Conservation (phyloP, 2,888 invertebrate species). For the Archaeoteleia sp. region DNA sequence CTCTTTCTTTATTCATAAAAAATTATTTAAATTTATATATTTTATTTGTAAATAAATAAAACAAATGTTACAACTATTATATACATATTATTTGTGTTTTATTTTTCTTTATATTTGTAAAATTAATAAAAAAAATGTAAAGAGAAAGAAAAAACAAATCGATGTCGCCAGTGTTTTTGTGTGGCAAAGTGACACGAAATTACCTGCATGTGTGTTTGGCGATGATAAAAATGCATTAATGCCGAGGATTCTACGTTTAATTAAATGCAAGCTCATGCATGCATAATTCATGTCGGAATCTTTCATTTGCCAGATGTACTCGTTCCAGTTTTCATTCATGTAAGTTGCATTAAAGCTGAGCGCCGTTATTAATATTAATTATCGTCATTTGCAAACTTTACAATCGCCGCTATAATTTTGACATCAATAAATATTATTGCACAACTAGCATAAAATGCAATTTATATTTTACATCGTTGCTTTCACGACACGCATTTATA, state of each 20-base stretch:
- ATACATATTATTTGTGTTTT: too few species aligned
- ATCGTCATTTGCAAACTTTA: too few species aligned
- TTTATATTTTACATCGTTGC: too few species aligned
- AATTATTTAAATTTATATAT: too few species aligned
- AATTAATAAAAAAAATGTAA: too few species aligned
- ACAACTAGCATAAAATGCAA: constrained; percentile 12
- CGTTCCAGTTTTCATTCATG: constrained; percentile 41
- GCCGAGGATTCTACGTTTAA: constrained; percentile 41
- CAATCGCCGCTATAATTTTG: too few species aligned
- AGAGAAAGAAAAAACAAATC: too few species aligned
- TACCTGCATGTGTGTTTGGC: constrained; percentile 34
- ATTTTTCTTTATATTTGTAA: too few species aligned
- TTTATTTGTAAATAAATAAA: too few species aligned
- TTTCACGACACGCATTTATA: too few species aligned
- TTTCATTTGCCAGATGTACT: constrained; percentile 48
- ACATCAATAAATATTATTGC: constrained; percentile 19
- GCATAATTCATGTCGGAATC: constrained; percentile 50
- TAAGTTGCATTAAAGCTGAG: constrained; percentile 10
- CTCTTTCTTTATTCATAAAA: too few species aligned
- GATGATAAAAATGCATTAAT: constrained; percentile 49
- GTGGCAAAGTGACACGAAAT: constrained; percentile 38
- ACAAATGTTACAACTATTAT: too few species aligned
- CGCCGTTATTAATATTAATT: constrained; percentile 40
- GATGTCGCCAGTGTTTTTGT: constrained; percentile 16
- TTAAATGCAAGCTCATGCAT: constrained; percentile 48